Percentiles rank a stretch among this genome's conserved stretches.
phyloP scores from a whole-genome alignment of 2,113 vertebrate species.

The Stigmatopora argus region DNA sequence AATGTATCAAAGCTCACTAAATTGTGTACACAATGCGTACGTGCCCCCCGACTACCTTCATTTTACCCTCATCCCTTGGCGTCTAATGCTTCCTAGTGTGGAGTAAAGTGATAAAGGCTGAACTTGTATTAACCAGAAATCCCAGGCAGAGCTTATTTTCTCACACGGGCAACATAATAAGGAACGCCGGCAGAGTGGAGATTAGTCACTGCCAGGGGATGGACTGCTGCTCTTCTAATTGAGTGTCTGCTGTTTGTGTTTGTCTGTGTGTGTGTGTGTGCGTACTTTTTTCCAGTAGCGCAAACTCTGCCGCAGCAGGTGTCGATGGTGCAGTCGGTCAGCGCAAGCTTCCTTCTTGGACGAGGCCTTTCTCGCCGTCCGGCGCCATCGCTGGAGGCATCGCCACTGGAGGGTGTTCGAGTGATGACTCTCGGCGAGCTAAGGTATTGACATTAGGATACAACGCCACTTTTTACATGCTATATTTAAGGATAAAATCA shows the following conservation, averaged over 20 bases:
- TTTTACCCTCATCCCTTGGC: background rate
- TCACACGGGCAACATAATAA: slow-evolving; percentile 5
- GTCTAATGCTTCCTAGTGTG: background rate
- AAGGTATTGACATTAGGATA: slow-evolving; percentile 35
- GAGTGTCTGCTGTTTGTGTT: background rate
- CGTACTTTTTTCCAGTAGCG: slow-evolving; percentile 77
- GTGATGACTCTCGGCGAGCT: slow-evolving; percentile 80
- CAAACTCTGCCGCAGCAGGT: slow-evolving; percentile 71
- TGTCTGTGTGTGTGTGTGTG: slow-evolving; percentile 11
- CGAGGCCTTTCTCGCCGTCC: slow-evolving; percentile 50
- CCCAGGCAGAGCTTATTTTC: background rate
- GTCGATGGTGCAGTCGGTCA: slow-evolving; percentile 61
- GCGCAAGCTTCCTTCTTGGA: slow-evolving; percentile 69
- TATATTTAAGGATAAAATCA: too few relatives aligned
- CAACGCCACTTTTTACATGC: background rate
- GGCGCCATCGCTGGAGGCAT: slow-evolving; percentile 74
- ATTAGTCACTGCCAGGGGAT: slow-evolving; percentile 13
- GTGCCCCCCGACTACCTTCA: background rate
- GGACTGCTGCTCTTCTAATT: background rate
- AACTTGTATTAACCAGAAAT: background rate
- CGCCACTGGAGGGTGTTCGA: slow-evolving; percentile 64
- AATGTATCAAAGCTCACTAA: background rate
- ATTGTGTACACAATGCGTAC: background rate
- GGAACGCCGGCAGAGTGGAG: slow-evolving; percentile 7
- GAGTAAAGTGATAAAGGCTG: background rate